Evolutionary conservation across 2,888 invertebrate species (phyloP).

Genomic region (Nomada hirtipes): DNA sequence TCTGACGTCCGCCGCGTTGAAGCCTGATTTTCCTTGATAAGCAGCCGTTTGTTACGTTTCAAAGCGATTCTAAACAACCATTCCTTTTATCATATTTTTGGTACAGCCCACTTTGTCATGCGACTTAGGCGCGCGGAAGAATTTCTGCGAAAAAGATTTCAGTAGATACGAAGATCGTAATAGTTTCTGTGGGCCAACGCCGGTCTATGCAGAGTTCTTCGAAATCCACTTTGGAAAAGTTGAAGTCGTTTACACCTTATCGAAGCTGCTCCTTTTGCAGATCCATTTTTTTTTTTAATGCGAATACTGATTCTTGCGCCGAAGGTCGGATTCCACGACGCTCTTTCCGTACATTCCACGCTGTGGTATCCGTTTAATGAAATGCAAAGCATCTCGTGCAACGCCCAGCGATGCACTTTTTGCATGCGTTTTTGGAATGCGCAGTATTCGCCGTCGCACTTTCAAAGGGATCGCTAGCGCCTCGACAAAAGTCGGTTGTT

Average conservation of each 20-base stretch:
- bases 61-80: too few species aligned
- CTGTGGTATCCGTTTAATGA: conserved; percentile 26
- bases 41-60: neutral
- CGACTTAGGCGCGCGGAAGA: too few species aligned
- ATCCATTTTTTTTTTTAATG: neutral
- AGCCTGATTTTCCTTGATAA: conserved; percentile 36
- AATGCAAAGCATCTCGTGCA: conserved; percentile 49
- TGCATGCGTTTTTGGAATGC: conserved; percentile 31
- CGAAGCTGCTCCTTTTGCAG: neutral
- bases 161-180: too few species aligned
- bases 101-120: too few species aligned
- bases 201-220: too few species aligned
- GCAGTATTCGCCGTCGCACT: conserved; percentile 33
- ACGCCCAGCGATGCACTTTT: conserved; percentile 24
- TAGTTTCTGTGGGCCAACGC: too few species aligned
- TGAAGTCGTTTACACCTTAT: conserved; percentile 9
- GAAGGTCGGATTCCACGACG: conserved; percentile 38
- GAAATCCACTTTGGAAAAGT: too few species aligned
- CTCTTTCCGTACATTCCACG: conserved; percentile 39
- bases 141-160: too few species aligned
- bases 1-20: conserved; percentile 27
- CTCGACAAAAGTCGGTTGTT: conserved; percentile 4
- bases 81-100: too few species aligned
- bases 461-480: conserved; percentile 16
- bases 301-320: conserved; percentile 10